Conservation (phyloP, 2,797 vertebrate species). For the Mastacembelus armatus region DNA sequence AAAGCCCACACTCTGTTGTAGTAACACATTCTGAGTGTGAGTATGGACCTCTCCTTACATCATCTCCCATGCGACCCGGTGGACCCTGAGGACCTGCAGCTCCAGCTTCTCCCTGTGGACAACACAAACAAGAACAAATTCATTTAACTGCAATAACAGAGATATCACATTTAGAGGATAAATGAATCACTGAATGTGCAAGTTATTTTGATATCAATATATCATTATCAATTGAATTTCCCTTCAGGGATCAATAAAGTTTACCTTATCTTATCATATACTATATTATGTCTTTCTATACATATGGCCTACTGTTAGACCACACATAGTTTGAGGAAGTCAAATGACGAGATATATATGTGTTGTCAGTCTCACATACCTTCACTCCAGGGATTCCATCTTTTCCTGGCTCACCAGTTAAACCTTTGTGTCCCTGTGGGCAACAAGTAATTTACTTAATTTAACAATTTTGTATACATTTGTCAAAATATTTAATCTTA, state of each 20-base stretch:
- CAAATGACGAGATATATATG: neutral
- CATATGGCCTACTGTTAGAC: neutral
- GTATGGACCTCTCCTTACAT: constrained; percentile 67
- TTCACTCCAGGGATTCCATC: constrained; percentile 79
- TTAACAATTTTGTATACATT: neutral
- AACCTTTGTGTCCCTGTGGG: constrained; percentile 83
- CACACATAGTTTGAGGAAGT: too few species aligned
- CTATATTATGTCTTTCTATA: neutral
- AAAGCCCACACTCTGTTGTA: neutral
- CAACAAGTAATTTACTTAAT: neutral
- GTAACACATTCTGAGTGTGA: neutral
- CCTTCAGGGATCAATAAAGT: too few species aligned
- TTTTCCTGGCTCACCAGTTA: constrained; percentile 74
- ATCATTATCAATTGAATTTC: too few species aligned
- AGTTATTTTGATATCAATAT: too few species aligned
- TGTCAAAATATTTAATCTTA: neutral
- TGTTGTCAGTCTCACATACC: constrained; percentile 57
- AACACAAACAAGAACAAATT: constrained; percentile 19
- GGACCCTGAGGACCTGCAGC: constrained; percentile 73
- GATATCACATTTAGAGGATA: constrained; percentile 38
- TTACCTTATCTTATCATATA: too few species aligned
- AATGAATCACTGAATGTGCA: too few species aligned
- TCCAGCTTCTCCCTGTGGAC: constrained; percentile 80
- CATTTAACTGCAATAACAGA: constrained; percentile 8
- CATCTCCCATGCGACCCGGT: constrained; percentile 83